Conservation (phyloP, 1,140 invertebrate genomes). For the Heterodera carotae region DNA sequence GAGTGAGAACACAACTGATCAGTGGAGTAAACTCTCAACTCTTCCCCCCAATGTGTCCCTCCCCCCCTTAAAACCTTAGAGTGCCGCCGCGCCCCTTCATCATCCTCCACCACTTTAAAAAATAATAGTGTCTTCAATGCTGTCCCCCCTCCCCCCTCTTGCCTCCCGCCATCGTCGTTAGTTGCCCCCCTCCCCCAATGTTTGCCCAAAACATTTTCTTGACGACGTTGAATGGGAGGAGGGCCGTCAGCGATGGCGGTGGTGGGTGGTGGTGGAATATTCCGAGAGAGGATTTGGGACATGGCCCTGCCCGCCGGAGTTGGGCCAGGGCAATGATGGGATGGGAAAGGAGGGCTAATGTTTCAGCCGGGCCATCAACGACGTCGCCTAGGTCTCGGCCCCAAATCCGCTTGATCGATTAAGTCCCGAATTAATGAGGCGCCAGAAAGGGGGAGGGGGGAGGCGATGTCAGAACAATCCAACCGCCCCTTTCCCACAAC, state of each 20-base stretch:
- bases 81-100: background rate
- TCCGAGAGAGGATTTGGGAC: background rate
- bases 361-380: background rate
- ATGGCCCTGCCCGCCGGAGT: too few species aligned
- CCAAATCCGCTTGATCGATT: constrained; percentile 2
- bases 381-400: too few species aligned
- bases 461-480: too few species aligned
- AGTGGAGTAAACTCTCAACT: background rate
- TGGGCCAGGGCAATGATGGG: background rate
- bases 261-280: background rate
- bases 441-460: too few species aligned
- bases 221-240: background rate
- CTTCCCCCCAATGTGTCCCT: background rate
- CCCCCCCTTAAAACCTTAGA: background rate
- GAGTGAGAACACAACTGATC: background rate
- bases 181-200: constrained; percentile 8
- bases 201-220: constrained; percentile 31
- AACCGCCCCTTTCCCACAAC: background rate
- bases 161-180: background rate
- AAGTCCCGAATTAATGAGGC: background rate
- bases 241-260: too few species aligned
- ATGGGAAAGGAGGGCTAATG: background rate
- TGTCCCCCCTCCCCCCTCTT: background rate
- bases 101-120: constrained; percentile 27
- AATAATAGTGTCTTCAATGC: constrained; percentile 6